These are phyloP conservation scores for Trematomus loennbergii DNA, from an alignment of 2,113 vertebrate species.

Conservation along the genomic window DNA sequence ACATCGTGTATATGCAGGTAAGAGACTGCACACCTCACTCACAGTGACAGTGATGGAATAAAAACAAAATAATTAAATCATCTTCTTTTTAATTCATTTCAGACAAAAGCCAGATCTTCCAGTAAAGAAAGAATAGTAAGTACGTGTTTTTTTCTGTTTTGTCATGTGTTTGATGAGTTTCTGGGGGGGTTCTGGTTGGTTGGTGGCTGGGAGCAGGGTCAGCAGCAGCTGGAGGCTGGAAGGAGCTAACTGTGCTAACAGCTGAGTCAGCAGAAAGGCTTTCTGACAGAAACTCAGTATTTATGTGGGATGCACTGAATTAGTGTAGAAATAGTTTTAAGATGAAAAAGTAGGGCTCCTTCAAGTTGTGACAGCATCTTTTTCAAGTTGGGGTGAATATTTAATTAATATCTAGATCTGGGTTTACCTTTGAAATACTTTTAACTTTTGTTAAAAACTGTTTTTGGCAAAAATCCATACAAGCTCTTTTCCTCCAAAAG, in stretches of 20 bases:
- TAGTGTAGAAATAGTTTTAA: no score
- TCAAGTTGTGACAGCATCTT: neutral
- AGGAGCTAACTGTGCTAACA: no score
- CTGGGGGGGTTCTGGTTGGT: neutral
- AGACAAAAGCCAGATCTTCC: conserved; percentile 92
- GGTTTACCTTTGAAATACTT: no score
- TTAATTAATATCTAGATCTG: neutral
- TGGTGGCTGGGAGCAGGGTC: no score
- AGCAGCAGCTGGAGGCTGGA: no score
- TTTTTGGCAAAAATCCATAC: no score
- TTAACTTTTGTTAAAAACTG: no score
- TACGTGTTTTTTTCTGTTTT: conserved; percentile 51
- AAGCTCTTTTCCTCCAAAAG: neutral
- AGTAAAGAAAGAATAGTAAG: conserved; percentile 93
- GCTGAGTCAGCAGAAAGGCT: no score
- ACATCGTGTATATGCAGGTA: conserved; percentile 80
- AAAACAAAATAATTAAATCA: neutral
- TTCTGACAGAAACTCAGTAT: no score
- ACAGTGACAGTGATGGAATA: neutral
- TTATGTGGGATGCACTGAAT: no score
- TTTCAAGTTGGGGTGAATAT: neutral
- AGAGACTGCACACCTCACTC: neutral
- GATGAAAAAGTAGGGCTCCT: no score
- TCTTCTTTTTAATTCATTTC: conserved; percentile 53
- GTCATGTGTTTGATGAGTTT: conserved; percentile 2